phyloP scores from a whole-genome alignment of 2,888 invertebrate species.

The Sicus ferrugineus region DNA sequence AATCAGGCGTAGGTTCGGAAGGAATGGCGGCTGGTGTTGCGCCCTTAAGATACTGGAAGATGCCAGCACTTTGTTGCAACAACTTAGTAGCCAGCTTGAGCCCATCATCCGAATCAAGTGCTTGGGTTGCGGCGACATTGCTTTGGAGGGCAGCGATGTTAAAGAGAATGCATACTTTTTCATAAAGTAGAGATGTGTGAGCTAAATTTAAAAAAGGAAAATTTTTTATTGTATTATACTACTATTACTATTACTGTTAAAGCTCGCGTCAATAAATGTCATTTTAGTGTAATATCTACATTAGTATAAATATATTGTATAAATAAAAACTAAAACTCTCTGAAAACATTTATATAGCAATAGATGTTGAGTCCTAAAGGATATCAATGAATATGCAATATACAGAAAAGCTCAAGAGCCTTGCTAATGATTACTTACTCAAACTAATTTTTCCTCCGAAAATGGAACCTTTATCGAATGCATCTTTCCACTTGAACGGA shows the following conservation, averaged over 20 bases:
- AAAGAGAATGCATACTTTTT: constrained; percentile 93
- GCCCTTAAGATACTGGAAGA: constrained; percentile 85
- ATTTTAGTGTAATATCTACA: too few species aligned
- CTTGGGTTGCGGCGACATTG: constrained; percentile 84
- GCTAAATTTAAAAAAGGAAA: constrained; percentile 74
- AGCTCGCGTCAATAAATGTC: too few species aligned
- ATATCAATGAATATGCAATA: not conserved
- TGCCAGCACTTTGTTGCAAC: constrained; percentile 92
- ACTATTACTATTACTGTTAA: too few species aligned
- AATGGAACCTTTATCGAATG: constrained; percentile 94
- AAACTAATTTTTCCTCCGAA: constrained; percentile 92
- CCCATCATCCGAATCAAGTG: constrained; percentile 89
- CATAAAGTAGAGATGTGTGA: constrained; percentile 87
- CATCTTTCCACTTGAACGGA: constrained; percentile 99
- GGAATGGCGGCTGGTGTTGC: constrained; percentile 83
- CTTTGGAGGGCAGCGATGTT: constrained; percentile 96
- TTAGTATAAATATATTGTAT: too few species aligned
- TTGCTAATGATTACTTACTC: constrained; percentile 71
- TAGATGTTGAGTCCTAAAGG: too few species aligned
- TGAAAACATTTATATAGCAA: too few species aligned
- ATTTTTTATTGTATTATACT: too few species aligned
- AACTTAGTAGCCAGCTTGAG: constrained; percentile 91
- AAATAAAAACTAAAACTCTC: too few species aligned
- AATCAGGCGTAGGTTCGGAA: constrained; percentile 95
- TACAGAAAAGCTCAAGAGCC: not conserved